Evolutionary conservation across 1,140 invertebrate genomes (phyloP).

Genomic region (Heterodera schachtii): DNA sequence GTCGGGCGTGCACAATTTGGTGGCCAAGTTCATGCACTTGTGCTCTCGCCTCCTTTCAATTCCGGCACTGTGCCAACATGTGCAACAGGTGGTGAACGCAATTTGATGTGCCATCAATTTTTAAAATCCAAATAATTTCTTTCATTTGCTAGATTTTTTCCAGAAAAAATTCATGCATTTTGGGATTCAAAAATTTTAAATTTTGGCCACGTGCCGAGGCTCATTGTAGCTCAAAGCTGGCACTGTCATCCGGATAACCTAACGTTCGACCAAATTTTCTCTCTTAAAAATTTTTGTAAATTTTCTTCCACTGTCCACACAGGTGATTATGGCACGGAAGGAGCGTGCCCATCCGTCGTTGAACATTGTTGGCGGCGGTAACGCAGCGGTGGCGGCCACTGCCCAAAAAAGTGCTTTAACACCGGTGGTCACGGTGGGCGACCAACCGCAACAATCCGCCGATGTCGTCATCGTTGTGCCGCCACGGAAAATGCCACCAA

Average conservation of each 20-base stretch:
- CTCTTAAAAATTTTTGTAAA: not conserved
- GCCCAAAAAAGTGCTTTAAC: not conserved
- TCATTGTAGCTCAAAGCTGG: no score
- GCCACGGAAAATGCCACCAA: no score
- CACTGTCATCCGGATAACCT: no score
- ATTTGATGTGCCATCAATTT: no score
- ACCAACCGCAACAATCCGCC: no score
- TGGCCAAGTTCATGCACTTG: slow-evolving; percentile 62
- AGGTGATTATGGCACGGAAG: slow-evolving; percentile 50
- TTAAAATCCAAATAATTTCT: no score
- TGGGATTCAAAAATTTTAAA: no score
- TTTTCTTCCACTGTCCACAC: not conserved
- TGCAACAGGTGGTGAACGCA: slow-evolving; percentile 37
- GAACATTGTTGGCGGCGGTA: slow-evolving; percentile 36
- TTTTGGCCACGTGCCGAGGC: no score
- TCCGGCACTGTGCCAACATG: slow-evolving; percentile 58
- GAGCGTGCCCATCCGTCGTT: slow-evolving; percentile 42
- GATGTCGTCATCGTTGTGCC: no score
- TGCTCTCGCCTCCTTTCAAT: slow-evolving; percentile 60
- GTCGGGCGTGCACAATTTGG: slow-evolving; percentile 56
- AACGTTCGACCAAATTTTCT: no score
- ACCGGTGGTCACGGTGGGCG: slow-evolving; percentile 11
- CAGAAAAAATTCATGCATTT: no score
- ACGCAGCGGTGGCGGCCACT: not conserved
- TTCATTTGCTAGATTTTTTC: no score